Conservation (phyloP, 2,888 invertebrate species). For the Phortica magna region DNA sequence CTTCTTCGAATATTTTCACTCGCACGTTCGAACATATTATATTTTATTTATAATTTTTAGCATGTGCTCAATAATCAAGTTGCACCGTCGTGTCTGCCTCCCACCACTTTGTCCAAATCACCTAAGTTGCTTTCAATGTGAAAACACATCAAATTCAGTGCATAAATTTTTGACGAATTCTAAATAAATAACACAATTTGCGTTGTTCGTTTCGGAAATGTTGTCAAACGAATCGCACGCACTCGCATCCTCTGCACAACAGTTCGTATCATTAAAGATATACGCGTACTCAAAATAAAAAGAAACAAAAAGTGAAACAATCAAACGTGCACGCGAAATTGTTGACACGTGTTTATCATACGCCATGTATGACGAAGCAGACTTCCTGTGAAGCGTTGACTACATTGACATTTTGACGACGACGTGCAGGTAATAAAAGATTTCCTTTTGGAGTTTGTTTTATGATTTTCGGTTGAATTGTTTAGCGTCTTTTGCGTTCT, state of each 20-base stretch:
- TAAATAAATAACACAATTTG: background rate
- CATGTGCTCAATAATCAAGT: no score
- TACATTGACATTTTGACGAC: background rate
- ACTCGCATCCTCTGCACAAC: background rate
- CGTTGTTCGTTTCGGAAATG: constrained; percentile 7
- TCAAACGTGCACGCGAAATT: background rate
- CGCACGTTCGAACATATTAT: no score
- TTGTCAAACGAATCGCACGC: constrained; percentile 3
- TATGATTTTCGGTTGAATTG: background rate
- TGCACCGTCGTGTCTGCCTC: no score
- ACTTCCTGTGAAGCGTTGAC: background rate
- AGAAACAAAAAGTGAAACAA: background rate
- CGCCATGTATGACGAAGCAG: background rate
- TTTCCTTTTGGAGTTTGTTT: constrained; percentile 7
- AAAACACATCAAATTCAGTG: no score
- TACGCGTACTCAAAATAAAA: no score
- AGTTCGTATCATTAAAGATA: background rate
- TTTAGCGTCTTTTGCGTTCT: background rate
- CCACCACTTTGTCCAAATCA: no score
- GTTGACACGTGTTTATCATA: constrained; percentile 18
- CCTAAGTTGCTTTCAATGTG: no score
- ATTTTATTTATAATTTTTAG: no score
- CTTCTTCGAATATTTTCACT: no score
- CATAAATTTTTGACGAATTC: background rate
- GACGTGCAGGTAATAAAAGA: constrained; percentile 19